Percentiles rank a stretch among this genome's conserved stretches.
Conservation (phyloP, 2,888 invertebrate genomes). For the Liposcelis brunnea region DNA sequence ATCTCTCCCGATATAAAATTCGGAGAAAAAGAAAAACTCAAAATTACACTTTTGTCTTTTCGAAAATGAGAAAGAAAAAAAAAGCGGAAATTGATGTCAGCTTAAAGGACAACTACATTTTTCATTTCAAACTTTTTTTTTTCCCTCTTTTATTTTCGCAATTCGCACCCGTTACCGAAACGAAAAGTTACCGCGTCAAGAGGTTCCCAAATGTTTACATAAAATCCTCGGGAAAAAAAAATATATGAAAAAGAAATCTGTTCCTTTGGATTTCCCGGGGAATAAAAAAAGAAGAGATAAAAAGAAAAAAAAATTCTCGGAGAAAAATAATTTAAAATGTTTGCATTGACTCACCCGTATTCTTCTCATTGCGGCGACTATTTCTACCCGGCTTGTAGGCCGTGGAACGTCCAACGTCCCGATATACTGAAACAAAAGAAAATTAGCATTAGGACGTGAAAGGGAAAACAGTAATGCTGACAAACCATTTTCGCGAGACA, state of each 20-base stretch:
- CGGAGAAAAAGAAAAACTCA: too few species aligned
- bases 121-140: not conserved
- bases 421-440: constrained; percentile 69
- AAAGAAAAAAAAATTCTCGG: constrained; percentile 7
- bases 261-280: too few species aligned
- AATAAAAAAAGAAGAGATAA: not conserved
- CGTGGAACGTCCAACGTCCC: constrained; percentile 95
- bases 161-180: not conserved
- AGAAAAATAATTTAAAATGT: constrained; percentile 3
- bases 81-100: not conserved
- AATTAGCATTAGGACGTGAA: too few species aligned
- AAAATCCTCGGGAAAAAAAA: too few species aligned
- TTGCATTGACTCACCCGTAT: constrained; percentile 85
- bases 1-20: too few species aligned
- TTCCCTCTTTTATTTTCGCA: not conserved
- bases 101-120: constrained; percentile 8
- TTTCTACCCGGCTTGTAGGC: constrained; percentile 91
- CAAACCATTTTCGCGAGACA: too few species aligned
- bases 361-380: constrained; percentile 96
- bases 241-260: too few species aligned
- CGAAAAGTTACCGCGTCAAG: too few species aligned
- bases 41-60: too few species aligned
- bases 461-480: too few species aligned
- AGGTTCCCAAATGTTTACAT: too few species aligned
- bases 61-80: constrained; percentile 2